These are phyloP conservation scores for Aphelinus atriplicis DNA, from an alignment of 1,140 invertebrate species.

Conservation along the genomic window DNA sequence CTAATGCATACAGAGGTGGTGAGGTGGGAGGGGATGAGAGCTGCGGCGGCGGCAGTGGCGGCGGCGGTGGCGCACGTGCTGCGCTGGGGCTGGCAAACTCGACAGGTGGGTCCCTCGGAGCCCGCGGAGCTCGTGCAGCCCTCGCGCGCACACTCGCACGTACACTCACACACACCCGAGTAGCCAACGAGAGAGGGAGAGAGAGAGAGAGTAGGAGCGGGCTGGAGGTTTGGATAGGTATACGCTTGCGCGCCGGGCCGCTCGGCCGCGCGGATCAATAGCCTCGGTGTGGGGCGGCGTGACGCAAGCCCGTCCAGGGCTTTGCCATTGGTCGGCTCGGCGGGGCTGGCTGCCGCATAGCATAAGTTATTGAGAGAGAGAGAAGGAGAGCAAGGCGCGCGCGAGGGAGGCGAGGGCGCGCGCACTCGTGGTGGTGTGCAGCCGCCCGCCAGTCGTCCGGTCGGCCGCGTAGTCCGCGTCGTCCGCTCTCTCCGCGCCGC, in stretches of 20 bases:
- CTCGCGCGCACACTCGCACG: constrained; percentile 28
- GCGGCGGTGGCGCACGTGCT: background rate
- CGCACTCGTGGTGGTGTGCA: background rate
- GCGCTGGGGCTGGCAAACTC: background rate
- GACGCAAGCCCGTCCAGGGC: background rate
- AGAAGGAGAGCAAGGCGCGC: background rate
- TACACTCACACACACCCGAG: constrained; percentile 25
- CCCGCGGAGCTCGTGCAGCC: background rate
- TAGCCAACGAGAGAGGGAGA: background rate
- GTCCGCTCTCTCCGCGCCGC: no score
- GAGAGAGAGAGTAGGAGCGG: constrained; percentile 19
- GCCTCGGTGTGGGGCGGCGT: background rate
- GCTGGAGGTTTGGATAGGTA: background rate
- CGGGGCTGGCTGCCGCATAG: background rate
- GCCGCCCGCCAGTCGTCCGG: no score
- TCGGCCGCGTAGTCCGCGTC: no score
- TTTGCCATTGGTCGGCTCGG: background rate
- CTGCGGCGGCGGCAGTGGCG: no score
- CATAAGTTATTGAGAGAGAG: constrained; percentile 16
- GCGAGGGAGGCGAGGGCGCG: background rate
- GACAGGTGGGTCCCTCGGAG: background rate
- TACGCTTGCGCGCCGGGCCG: no score
- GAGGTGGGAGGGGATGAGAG: no score
- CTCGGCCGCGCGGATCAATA: no score
- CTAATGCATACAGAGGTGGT: no score